phyloP scores from a whole-genome alignment of 2,113 vertebrate species.

The Hymenochirus boettgeri region DNA sequence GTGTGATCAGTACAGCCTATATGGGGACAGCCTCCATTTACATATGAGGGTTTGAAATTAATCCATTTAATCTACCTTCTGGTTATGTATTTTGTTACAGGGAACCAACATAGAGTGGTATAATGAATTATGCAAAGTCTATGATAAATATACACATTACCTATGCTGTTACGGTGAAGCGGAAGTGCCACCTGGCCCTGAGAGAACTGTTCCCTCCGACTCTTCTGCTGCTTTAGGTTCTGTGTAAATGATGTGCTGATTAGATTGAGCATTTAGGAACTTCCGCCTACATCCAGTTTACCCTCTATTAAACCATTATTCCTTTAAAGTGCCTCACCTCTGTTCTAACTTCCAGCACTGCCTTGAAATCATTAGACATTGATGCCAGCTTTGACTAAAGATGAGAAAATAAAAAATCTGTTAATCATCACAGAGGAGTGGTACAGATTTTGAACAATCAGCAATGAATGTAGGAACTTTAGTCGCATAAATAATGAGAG shows the following conservation, averaged over 20 bases:
- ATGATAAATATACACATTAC: slow-evolving; percentile 57
- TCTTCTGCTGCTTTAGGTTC: slow-evolving; percentile 90
- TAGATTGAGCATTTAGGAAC: background rate
- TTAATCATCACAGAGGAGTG: too few species aligned
- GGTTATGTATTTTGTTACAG: too few species aligned
- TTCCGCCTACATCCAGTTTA: too few species aligned
- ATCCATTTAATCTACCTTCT: too few species aligned
- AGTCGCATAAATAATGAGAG: too few species aligned
- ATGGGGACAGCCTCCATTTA: too few species aligned
- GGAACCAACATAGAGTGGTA: too few species aligned
- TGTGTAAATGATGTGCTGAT: slow-evolving; percentile 41
- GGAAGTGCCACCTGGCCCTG: slow-evolving; percentile 69
- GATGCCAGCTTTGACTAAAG: slow-evolving; percentile 85
- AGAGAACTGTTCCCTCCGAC: slow-evolving; percentile 85
- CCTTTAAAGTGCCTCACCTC: slow-evolving; percentile 65
- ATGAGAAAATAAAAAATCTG: slow-evolving; percentile 14
- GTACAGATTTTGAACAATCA: too few species aligned
- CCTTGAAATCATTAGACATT: slow-evolving; percentile 94
- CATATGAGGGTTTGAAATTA: too few species aligned
- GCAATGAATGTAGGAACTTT: too few species aligned
- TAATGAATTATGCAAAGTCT: too few species aligned
- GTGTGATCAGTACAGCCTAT: too few species aligned
- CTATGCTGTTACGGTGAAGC: slow-evolving; percentile 74
- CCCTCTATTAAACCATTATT: background rate
- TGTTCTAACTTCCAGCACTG: slow-evolving; percentile 87